These are phyloP conservation scores for Tetragnatha montana DNA, from an alignment of 2,888 invertebrate species.

Conservation along the genomic window DNA sequence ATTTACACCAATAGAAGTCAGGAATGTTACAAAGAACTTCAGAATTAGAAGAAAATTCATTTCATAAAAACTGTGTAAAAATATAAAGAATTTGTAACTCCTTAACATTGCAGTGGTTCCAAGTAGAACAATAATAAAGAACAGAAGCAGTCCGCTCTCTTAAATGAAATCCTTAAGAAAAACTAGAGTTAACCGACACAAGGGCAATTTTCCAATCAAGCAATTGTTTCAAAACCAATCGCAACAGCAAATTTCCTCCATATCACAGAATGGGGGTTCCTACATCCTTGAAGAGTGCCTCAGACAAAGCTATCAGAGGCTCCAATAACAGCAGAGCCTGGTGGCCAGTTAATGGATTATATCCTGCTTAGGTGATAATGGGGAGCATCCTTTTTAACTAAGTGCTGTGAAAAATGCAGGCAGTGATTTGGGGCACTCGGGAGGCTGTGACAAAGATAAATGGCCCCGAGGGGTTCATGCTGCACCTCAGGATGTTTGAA, in stretches of 20 bases:
- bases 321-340: conserved; percentile 13
- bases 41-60: too few relatives aligned
- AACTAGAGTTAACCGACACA: background rate
- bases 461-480: background rate
- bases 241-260: background rate
- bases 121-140: too few relatives aligned
- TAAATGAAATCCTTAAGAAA: background rate
- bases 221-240: conserved; percentile 1
- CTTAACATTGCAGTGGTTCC: too few relatives aligned
- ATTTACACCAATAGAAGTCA: too few relatives aligned
- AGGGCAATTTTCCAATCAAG: background rate
- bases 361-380: conserved; percentile 56
- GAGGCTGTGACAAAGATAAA: background rate
- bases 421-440: conserved; percentile 28
- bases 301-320: conserved; percentile 7
- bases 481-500: background rate
- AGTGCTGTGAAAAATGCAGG: background rate
- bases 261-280: background rate
- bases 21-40: too few relatives aligned
- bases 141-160: too few relatives aligned
- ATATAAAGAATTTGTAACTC: too few relatives aligned
- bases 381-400: conserved; percentile 55
- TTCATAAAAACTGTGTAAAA: too few relatives aligned
- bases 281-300: conserved; percentile 46
- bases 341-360: conserved; percentile 48